Conservation (phyloP, 2,797 vertebrate species). For the Phrynocephalus vlangalii region DNA sequence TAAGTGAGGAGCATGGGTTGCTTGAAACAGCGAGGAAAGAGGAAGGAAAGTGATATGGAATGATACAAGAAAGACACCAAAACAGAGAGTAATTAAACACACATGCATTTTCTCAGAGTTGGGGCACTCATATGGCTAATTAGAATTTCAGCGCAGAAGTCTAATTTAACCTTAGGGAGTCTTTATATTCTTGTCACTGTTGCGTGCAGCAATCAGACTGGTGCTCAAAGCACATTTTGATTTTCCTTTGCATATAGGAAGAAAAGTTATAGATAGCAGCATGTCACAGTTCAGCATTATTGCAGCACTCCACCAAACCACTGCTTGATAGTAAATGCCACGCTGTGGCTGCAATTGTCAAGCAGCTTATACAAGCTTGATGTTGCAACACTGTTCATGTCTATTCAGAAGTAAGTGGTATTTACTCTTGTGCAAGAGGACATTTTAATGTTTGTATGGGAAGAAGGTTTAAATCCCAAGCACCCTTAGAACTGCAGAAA, state of each 20-base stretch:
- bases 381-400: not conserved
- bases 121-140: constrained; percentile 81
- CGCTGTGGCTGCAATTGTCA: not conserved
- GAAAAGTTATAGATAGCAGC: constrained; percentile 60
- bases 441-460: no score
- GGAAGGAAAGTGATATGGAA: constrained; percentile 73
- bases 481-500: no score
- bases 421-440: not conserved
- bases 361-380: not conserved
- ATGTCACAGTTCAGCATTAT: constrained; percentile 64
- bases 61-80: constrained; percentile 77
- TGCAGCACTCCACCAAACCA: not conserved
- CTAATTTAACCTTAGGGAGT: constrained; percentile 83
- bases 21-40: constrained; percentile 81
- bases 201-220: constrained; percentile 75
- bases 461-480: not conserved
- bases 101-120: constrained; percentile 75
- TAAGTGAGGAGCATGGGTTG: constrained; percentile 75
- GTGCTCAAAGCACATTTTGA: constrained; percentile 70
- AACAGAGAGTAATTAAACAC: constrained; percentile 81
- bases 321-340: not conserved
- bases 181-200: constrained; percentile 78
- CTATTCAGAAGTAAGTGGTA: not conserved
- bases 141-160: constrained; percentile 81
- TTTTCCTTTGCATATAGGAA: constrained; percentile 68